These are phyloP conservation scores for Sminthurides aquaticus DNA, from an alignment of 2,888 invertebrate genomes.

Conservation along the genomic window DNA sequence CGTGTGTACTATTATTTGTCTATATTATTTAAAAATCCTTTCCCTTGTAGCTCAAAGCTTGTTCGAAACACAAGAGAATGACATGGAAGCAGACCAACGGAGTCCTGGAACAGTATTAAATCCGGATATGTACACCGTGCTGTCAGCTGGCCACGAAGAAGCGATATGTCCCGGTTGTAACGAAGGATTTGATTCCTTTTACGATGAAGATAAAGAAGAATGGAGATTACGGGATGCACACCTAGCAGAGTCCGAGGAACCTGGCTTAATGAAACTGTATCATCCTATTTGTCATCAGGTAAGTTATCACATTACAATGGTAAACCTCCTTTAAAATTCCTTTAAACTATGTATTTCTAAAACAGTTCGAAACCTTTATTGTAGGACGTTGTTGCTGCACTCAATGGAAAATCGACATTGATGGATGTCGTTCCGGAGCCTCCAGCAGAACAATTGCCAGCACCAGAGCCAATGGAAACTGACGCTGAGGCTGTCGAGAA, in stretches of 20 bases:
- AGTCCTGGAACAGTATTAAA: slow-evolving; percentile 49
- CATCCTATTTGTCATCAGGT: slow-evolving; percentile 84
- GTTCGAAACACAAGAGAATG: slow-evolving; percentile 63
- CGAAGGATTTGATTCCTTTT: slow-evolving; percentile 89
- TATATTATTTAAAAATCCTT: no score
- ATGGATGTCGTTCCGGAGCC: neutral
- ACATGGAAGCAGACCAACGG: slow-evolving; percentile 44
- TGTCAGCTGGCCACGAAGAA: slow-evolving; percentile 54
- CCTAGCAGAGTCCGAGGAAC: slow-evolving; percentile 58
- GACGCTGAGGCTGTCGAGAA: slow-evolving; percentile 25
- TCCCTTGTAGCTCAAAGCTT: slow-evolving; percentile 67
- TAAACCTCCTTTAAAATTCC: no score
- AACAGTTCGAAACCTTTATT: slow-evolving; percentile 3
- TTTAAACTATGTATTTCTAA: no score
- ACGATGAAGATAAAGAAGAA: slow-evolving; percentile 93
- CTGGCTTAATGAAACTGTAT: slow-evolving; percentile 55
- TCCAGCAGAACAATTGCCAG: neutral
- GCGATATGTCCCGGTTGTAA: slow-evolving; percentile 79
- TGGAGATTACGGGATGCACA: slow-evolving; percentile 84
- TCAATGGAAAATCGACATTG: slow-evolving; percentile 16
- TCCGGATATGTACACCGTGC: slow-evolving; percentile 50
- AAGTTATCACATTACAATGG: slow-evolving; percentile 1
- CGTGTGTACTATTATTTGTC: slow-evolving; percentile 8
- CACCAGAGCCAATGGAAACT: neutral
- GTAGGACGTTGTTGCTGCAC: slow-evolving; percentile 15